Conservation (phyloP, 2,113 vertebrate species). For the Apodemus speciosus region DNA sequence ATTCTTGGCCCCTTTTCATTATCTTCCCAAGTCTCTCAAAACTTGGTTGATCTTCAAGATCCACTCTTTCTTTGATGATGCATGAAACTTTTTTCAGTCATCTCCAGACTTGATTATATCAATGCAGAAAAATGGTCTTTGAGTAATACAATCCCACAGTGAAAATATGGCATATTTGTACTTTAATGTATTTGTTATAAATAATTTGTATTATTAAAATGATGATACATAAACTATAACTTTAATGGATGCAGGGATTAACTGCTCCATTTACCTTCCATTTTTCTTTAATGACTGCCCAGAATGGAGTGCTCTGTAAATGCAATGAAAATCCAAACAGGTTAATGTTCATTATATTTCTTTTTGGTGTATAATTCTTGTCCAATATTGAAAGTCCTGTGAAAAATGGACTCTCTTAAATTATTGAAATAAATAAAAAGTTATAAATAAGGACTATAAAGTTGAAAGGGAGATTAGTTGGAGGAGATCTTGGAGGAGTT, state of each 20-base stretch:
- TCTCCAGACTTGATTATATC: not conserved
- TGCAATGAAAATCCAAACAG: not conserved
- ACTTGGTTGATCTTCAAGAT: not conserved
- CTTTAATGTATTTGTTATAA: constrained; percentile 23
- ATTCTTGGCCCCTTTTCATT: not conserved
- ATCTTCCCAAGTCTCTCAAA: not conserved
- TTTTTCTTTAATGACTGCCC: not conserved
- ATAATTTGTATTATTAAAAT: constrained; percentile 34
- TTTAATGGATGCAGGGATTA: not conserved
- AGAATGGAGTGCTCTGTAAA: not conserved
- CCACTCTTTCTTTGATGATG: not conserved
- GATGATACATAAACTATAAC: not conserved
- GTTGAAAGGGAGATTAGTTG: not conserved
- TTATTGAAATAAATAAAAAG: not conserved
- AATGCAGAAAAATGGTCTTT: not conserved
- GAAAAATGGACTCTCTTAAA: constrained; percentile 10
- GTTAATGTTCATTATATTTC: not conserved
- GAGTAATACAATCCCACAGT: not conserved
- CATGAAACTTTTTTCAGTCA: not conserved
- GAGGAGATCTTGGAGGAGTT: not conserved
- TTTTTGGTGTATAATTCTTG: not conserved
- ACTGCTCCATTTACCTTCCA: not conserved
- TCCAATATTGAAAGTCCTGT: not conserved
- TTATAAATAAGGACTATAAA: not conserved
- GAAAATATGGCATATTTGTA: not conserved